Conservation (phyloP, 2,888 invertebrate species). For the Eumerus sabulonum region DNA sequence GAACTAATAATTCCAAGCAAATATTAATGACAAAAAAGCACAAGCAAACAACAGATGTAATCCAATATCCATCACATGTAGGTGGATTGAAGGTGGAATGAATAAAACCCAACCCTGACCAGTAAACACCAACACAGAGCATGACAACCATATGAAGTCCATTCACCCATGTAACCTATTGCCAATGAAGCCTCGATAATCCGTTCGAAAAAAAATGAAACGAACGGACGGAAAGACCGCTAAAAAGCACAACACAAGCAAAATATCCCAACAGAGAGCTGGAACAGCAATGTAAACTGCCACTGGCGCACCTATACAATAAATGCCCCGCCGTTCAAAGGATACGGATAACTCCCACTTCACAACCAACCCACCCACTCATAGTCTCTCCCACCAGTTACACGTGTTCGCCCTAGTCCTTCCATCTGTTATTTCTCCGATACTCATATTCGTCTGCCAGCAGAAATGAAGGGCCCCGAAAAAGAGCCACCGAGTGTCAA, state of each 20-base stretch:
- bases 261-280: slow-evolving; percentile 13
- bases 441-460: not conserved
- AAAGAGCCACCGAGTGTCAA: slow-evolving; percentile 16
- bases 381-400: not conserved
- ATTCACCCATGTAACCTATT: slow-evolving; percentile 36
- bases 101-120: slow-evolving; percentile 33
- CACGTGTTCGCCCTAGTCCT: not conserved
- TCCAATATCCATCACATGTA: not conserved
- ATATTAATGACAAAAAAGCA: not conserved
- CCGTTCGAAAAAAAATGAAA: slow-evolving; percentile 6
- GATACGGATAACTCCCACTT: not conserved
- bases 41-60: not conserved
- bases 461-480: too few relatives aligned
- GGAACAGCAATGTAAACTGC: slow-evolving; percentile 29
- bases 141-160: slow-evolving; percentile 11
- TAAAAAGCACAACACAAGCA: not conserved
- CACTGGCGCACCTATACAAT: slow-evolving; percentile 29
- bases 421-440: slow-evolving; percentile 40
- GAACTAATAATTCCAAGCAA: too few relatives aligned
- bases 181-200: slow-evolving; percentile 40
- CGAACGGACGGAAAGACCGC: not conserved
- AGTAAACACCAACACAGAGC: not conserved
- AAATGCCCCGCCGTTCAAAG: slow-evolving; percentile 18
- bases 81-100: slow-evolving; percentile 3
- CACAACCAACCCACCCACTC: not conserved